Percentiles rank a stretch among this genome's conserved stretches.
These are phyloP conservation scores for Genyomyrus donnyi DNA, from an alignment of 2,113 vertebrate species.

Conservation along the genomic window DNA sequence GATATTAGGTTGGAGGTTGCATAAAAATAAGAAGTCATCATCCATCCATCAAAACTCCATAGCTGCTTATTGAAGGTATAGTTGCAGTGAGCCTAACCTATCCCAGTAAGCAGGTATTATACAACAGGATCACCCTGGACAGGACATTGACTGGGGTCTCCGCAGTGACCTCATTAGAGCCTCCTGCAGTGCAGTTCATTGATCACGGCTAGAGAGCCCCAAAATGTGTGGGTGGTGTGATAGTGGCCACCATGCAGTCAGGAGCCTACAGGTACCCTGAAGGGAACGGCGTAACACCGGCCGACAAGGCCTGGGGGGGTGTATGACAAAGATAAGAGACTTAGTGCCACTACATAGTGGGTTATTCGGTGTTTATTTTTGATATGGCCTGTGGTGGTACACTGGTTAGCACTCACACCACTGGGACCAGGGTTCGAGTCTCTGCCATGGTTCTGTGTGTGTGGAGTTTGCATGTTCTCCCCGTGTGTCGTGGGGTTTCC, in stretches of 20 bases:
- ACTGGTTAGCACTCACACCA: background rate
- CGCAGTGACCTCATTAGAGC: background rate
- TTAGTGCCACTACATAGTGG: background rate
- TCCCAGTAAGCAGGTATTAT: background rate
- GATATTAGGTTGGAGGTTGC: background rate
- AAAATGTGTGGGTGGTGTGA: background rate
- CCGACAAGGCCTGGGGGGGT: background rate
- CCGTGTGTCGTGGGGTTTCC: background rate
- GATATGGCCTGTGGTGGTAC: background rate
- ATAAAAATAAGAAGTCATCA: background rate
- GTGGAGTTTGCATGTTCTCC: background rate
- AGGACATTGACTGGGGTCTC: background rate
- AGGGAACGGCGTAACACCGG: background rate
- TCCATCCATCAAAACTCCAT: background rate
- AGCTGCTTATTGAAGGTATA: background rate
- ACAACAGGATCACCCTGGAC: background rate
- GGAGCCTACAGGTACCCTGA: background rate
- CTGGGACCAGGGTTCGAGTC: background rate
- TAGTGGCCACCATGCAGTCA: background rate
- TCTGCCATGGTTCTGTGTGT: background rate
- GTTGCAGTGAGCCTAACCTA: background rate
- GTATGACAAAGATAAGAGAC: background rate
- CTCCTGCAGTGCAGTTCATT: background rate
- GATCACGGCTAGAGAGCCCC: background rate
- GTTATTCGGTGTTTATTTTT: background rate